These are phyloP conservation scores for Agonopterix heracliana DNA, from an alignment of 2,888 invertebrate species.

Conservation along the genomic window DNA sequence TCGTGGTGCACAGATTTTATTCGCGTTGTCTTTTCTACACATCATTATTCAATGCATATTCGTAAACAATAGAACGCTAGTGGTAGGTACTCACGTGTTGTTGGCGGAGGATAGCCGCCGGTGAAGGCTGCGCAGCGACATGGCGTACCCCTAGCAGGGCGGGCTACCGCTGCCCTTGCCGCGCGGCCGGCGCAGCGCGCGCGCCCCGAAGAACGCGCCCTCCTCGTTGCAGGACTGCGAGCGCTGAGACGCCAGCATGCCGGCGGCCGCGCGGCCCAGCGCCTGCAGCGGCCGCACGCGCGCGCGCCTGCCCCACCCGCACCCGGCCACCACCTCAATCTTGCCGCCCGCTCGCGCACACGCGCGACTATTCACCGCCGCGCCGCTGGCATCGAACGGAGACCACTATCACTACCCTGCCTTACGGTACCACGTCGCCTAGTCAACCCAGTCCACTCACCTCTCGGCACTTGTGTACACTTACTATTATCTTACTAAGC, in stretches of 20 bases:
- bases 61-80: no score
- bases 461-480: conserved; percentile 49
- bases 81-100: conserved; percentile 70
- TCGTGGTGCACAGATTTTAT: no score
- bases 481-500: conserved; percentile 32
- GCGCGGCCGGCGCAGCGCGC: conserved; percentile 75
- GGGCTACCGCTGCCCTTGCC: conserved; percentile 76
- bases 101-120: conserved; percentile 78
- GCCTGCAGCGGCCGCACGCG: conserved; percentile 72
- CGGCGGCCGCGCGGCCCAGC: conserved; percentile 64
- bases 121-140: conserved; percentile 80
- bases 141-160: conserved; percentile 78
- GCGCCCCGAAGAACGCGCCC: conserved; percentile 74
- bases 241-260: conserved; percentile 72
- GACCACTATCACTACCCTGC: conserved; percentile 13
- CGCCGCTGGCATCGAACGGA: conserved; percentile 26
- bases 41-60: no score
- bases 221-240: conserved; percentile 75
- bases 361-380: conserved; percentile 18
- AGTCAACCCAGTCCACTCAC: conserved; percentile 11
- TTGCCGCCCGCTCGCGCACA: conserved; percentile 46
- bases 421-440: conserved; percentile 4
- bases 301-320: conserved; percentile 72
- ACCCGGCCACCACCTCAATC: conserved; percentile 72
- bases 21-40: no score